phyloP scores from a whole-genome alignment of 1,140 invertebrate genomes.

The Probaryconus sp. region DNA sequence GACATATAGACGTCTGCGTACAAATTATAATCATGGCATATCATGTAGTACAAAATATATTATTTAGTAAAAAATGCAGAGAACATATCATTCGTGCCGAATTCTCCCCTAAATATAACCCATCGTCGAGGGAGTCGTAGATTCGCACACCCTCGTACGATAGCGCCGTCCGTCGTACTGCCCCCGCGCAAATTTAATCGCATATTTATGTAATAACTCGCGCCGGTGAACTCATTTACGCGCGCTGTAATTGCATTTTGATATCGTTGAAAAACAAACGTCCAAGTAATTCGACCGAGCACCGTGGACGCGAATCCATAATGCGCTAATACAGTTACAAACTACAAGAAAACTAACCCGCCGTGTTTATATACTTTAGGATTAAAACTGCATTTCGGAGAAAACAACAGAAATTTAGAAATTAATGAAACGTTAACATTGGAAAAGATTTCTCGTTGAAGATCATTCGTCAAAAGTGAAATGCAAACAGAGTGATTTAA shows the following conservation, averaged over 20 bases:
- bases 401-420: not conserved
- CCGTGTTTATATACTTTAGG: slow-evolving; percentile 36
- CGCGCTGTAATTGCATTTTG: slow-evolving; percentile 60
- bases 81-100: slow-evolving; percentile 27
- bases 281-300: slow-evolving; percentile 50
- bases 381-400: slow-evolving; percentile 30
- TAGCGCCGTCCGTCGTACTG: slow-evolving; percentile 13
- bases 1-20: slow-evolving; percentile 1
- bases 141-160: slow-evolving; percentile 32
- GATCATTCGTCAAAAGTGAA: too few species aligned
- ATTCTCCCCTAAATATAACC: slow-evolving; percentile 37
- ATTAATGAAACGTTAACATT: not conserved
- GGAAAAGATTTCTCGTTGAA: too few species aligned
- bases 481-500: too few species aligned
- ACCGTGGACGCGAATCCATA: slow-evolving; percentile 29
- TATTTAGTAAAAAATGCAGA: slow-evolving; percentile 42
- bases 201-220: slow-evolving; percentile 62
- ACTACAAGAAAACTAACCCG: slow-evolving; percentile 39
- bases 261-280: slow-evolving; percentile 60
- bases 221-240: slow-evolving; percentile 58
- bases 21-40: slow-evolving; percentile 2
- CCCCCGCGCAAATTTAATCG: slow-evolving; percentile 58
- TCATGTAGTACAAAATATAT: slow-evolving; percentile 6
- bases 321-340: slow-evolving; percentile 22
- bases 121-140: slow-evolving; percentile 49